A percentile compares a stretch with the other conserved stretches of the same genome.
phyloP scores from a whole-genome alignment of 2,113 vertebrate species.

The Echinops telfairi region DNA sequence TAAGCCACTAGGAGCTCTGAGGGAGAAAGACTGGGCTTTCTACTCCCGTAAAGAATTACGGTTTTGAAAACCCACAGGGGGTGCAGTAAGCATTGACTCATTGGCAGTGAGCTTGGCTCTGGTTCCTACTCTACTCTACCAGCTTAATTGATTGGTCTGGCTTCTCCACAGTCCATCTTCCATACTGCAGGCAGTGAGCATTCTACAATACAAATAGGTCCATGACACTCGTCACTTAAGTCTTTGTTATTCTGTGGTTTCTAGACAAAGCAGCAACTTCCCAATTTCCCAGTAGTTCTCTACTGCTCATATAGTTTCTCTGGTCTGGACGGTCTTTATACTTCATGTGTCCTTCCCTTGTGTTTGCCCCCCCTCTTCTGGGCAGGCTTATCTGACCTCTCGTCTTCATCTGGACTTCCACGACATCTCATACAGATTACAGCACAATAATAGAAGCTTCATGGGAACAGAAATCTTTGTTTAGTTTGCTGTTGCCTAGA shows the following conservation, averaged over 20 bases:
- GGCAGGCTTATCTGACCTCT: constrained; percentile 8
- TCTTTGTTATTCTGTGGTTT: constrained; percentile 18
- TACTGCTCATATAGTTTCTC: background rate
- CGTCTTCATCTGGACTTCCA: constrained; percentile 25
- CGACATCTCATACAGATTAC: background rate
- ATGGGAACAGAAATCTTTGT: background rate
- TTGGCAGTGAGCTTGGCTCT: no score
- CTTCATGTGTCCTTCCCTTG: background rate
- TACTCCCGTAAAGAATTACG: no score
- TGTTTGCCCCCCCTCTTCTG: background rate
- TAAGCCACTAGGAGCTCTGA: no score
- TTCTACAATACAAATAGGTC: background rate
- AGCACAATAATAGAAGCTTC: background rate
- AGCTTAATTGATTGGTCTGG: background rate
- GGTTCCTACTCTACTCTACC: background rate
- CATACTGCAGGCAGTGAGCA: background rate
- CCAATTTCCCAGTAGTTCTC: background rate
- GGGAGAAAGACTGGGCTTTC: no score
- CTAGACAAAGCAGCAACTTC: constrained; percentile 16
- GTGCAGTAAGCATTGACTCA: no score
- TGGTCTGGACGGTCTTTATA: background rate
- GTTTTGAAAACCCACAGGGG: no score
- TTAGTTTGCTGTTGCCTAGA: background rate
- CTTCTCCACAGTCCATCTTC: background rate
- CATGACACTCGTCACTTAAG: constrained; percentile 2